Evolutionary conservation across 2,797 vertebrate species (phyloP).

Genomic region (Ateles fusciceps): DNA sequence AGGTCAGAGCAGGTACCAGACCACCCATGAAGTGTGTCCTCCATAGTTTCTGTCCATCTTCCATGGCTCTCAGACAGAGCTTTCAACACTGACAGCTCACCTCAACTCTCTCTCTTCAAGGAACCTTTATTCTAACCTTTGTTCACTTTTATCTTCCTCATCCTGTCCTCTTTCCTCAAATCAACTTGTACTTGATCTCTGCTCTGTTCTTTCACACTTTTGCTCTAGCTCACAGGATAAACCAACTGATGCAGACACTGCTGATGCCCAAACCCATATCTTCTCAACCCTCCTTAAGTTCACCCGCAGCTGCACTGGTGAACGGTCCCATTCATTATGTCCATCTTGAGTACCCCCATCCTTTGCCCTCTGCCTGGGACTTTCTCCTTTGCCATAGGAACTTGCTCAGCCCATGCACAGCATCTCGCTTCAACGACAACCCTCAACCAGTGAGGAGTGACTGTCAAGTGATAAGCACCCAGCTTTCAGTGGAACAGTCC

Average conservation of each 20-base stretch:
- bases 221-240: background rate
- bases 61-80: background rate
- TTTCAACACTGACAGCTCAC: background rate
- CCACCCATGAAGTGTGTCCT: background rate
- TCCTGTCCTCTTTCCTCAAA: background rate
- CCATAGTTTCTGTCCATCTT: background rate
- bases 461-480: background rate
- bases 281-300: background rate
- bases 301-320: background rate
- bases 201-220: background rate
- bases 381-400: background rate
- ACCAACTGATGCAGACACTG: background rate
- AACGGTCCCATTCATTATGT: rapidly evolving
- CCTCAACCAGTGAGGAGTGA: background rate
- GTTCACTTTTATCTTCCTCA: background rate
- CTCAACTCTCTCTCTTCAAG: background rate
- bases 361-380: background rate
- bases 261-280: background rate
- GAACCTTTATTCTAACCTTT: background rate
- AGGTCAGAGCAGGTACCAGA: background rate
- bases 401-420: background rate
- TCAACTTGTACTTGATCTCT: background rate
- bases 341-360: background rate
- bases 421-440: background rate
- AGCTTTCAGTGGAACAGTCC: background rate